Evolutionary conservation across 2,888 invertebrate genomes (phyloP).

Genomic region (Lochmaea crataegi): DNA sequence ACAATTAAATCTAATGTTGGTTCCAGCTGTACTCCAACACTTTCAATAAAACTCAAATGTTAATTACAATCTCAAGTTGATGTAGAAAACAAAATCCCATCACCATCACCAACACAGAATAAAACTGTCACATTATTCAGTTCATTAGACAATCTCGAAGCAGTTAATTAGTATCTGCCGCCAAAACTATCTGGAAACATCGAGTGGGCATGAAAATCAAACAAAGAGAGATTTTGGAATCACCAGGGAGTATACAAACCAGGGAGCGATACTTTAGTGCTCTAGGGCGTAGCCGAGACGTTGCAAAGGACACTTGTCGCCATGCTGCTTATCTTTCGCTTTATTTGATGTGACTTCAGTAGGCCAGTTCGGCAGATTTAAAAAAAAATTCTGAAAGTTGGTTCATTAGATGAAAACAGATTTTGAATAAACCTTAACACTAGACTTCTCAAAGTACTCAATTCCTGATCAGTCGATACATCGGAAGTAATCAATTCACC

Average conservation of each 20-base stretch:
- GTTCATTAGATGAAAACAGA: too few species aligned
- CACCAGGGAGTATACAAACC: slow-evolving; percentile 38
- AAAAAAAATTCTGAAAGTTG: too few species aligned
- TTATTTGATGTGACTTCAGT: slow-evolving; percentile 29
- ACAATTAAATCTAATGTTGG: too few species aligned
- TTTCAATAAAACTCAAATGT: too few species aligned
- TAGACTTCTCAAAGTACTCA: too few species aligned
- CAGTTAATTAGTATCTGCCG: slow-evolving; percentile 28
- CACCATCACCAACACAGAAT: not conserved
- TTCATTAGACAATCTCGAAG: slow-evolving; percentile 24
- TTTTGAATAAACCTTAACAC: too few species aligned
- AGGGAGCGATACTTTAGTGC: slow-evolving; percentile 33
- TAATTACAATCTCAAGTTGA: too few species aligned
- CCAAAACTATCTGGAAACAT: slow-evolving; percentile 24
- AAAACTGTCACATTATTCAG: slow-evolving; percentile 20
- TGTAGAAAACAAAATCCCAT: not conserved
- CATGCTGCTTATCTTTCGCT: slow-evolving; percentile 32
- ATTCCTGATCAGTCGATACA: too few species aligned
- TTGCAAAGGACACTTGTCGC: slow-evolving; percentile 39
- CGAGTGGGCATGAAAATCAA: slow-evolving; percentile 36
- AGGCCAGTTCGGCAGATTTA: not conserved
- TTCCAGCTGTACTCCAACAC: too few species aligned
- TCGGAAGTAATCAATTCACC: too few species aligned
- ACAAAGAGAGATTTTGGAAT: slow-evolving; percentile 39
- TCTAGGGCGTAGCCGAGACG: slow-evolving; percentile 33